A percentile compares a stretch with the other conserved stretches of the same genome.
Conservation (phyloP, 1,140 invertebrate genomes). For the Drosophila nebulosa region DNA sequence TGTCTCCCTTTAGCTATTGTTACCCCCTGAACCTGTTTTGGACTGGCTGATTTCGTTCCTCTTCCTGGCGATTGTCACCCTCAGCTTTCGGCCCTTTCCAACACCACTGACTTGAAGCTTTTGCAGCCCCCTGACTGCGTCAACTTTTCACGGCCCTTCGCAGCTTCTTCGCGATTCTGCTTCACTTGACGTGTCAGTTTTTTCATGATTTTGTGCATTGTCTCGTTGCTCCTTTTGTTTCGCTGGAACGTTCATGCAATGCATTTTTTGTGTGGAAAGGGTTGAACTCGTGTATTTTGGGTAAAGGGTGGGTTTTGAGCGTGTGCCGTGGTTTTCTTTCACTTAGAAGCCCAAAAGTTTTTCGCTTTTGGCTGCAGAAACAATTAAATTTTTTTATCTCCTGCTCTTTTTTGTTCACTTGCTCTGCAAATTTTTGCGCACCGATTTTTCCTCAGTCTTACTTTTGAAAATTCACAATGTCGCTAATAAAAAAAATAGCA, state of each 20-base stretch:
- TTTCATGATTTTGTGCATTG: constrained; percentile 11
- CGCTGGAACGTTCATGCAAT: not conserved
- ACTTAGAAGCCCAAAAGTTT: constrained; percentile 18
- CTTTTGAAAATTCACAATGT: no score
- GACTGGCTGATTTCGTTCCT: not conserved
- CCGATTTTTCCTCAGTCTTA: no score
- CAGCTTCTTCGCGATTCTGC: constrained; percentile 39
- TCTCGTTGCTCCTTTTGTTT: constrained; percentile 31
- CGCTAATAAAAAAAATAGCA: no score
- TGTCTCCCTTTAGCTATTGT: not conserved
- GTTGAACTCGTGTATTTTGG: not conserved
- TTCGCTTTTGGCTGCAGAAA: constrained; percentile 22
- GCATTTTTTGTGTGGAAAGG: not conserved
- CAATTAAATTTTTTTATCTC: constrained; percentile 54
- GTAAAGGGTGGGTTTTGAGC: constrained; percentile 23
- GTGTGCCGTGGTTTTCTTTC: constrained; percentile 10
- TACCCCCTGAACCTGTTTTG: not conserved
- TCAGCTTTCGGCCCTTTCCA: not conserved
- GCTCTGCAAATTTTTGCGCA: no score
- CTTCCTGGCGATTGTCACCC: constrained; percentile 1
- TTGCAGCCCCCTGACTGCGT: not conserved
- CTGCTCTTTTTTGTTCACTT: no score
- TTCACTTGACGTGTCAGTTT: constrained; percentile 48
- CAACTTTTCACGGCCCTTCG: constrained; percentile 2
- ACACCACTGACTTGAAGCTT: not conserved